These are phyloP conservation scores for Sciurus carolinensis DNA, from an alignment of 2,797 vertebrate species.

Conservation along the genomic window DNA sequence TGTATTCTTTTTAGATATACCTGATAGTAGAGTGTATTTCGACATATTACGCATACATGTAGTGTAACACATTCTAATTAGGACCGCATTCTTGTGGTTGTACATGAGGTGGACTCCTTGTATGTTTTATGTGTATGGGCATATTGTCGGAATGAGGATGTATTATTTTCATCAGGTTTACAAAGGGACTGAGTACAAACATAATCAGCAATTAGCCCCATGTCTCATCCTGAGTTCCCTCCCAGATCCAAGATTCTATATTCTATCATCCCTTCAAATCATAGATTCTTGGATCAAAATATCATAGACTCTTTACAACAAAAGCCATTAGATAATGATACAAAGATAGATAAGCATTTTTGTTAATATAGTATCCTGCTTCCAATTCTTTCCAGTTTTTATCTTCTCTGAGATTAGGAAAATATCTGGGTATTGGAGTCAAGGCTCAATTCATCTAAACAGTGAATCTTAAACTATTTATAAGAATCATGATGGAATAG, in stretches of 20 bases:
- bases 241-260: background rate
- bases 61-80: too few species aligned
- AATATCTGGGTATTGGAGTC: background rate
- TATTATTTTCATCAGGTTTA: background rate
- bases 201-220: background rate
- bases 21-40: too few species aligned
- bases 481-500: background rate
- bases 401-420: background rate
- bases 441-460: background rate
- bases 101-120: background rate
- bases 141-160: background rate
- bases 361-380: background rate
- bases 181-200: background rate
- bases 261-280: background rate
- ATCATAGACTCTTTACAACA: background rate
- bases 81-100: too few species aligned
- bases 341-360: background rate
- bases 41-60: too few species aligned
- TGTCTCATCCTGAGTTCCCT: background rate
- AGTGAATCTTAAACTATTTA: background rate
- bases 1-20: too few species aligned
- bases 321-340: background rate
- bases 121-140: accelerated
- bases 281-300: background rate
- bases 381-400: background rate